Percentiles rank a stretch among this genome's conserved stretches.
Evolutionary conservation across 2,113 vertebrate species (phyloP).

Genomic region (Cyanoderma ruficeps): DNA sequence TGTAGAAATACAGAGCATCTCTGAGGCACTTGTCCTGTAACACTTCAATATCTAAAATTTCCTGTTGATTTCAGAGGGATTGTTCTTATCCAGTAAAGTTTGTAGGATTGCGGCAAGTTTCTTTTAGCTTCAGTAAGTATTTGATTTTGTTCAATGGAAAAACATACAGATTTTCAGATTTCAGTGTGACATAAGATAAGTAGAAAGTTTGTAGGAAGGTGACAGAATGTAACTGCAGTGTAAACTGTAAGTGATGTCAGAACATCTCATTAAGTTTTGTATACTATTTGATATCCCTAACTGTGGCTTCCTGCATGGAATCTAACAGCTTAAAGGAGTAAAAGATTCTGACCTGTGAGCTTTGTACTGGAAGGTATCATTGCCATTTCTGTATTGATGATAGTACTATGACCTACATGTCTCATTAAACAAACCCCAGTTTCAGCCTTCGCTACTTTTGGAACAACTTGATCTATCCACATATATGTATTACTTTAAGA

Average conservation of each 20-base stretch:
- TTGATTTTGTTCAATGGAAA: neutral
- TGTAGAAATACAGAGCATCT: neutral
- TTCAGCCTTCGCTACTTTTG: neutral
- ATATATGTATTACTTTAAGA: neutral
- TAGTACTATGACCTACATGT: neutral
- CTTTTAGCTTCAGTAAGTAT: neutral
- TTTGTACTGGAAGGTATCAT: neutral
- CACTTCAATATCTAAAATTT: neutral
- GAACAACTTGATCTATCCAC: neutral
- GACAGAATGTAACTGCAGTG: neutral
- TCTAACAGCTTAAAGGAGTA: neutral
- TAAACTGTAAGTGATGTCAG: neutral
- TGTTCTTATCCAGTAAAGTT: neutral
- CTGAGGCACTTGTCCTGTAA: neutral
- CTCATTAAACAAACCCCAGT: neutral
- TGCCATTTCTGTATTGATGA: neutral
- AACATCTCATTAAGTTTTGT: neutral
- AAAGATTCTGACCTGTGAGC: neutral
- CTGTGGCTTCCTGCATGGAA: neutral
- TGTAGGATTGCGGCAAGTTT: neutral
- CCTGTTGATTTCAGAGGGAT: neutral
- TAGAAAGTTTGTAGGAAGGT: neutral
- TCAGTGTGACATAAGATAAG: neutral
- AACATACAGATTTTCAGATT: neutral
- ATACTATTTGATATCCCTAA: neutral